A percentile compares a stretch with the other conserved stretches of the same genome.
phyloP scores from a whole-genome alignment of 2,888 invertebrate species.

The Rhamnusium bicolor region DNA sequence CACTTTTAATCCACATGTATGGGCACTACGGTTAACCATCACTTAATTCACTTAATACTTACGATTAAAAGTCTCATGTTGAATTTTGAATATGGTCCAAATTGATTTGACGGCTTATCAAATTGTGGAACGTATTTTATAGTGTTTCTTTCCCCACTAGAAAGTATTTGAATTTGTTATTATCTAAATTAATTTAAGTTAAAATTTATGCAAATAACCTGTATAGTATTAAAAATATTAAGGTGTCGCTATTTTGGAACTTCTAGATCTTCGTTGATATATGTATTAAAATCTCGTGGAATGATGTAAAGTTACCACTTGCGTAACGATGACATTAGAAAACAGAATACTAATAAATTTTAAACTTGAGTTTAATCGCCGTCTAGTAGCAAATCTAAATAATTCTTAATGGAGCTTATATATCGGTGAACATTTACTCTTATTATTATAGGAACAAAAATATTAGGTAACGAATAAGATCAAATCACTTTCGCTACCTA shows the following conservation, averaged over 20 bases:
- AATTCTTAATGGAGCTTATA: not conserved
- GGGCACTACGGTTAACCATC: not conserved
- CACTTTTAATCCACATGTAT: conserved; percentile 5
- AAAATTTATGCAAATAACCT: conserved; percentile 28
- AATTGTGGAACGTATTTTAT: conserved; percentile 21
- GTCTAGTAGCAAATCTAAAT: not conserved
- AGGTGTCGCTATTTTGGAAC: conserved; percentile 4
- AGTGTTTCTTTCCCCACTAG: conserved; percentile 30
- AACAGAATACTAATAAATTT: conserved; percentile 8
- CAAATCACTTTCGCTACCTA: not conserved
- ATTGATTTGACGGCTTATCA: conserved; percentile 9
- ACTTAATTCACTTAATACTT: conserved; percentile 54
- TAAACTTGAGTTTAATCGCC: not conserved
- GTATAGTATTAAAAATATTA: conserved; percentile 24
- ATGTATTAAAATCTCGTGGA: not conserved
- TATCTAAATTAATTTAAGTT: conserved; percentile 26
- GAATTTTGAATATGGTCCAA: conserved; percentile 24
- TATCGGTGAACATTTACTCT: not conserved
- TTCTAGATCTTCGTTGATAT: conserved; percentile 7
- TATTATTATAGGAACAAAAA: not conserved
- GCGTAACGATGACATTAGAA: conserved; percentile 1
- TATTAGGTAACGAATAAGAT: not conserved
- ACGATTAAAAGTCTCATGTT: conserved; percentile 65
- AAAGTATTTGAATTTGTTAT: conserved; percentile 22
- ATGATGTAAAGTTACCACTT: conserved; percentile 20